phyloP scores from a whole-genome alignment of 2,797 vertebrate genomes.

The Mus caroli region DNA sequence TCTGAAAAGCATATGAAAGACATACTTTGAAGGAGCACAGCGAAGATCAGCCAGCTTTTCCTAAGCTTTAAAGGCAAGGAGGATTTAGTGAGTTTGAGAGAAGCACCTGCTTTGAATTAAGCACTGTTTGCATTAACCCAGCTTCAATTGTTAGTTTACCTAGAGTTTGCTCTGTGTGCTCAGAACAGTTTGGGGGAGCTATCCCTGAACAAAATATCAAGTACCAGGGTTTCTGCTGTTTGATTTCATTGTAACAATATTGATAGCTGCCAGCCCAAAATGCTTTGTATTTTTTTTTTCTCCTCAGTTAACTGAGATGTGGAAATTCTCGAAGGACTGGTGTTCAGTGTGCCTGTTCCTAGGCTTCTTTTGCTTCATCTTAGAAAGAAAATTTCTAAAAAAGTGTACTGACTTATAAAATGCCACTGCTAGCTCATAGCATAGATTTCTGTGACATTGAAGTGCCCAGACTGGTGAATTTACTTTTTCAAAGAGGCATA shows the following conservation, averaged over 20 bases:
- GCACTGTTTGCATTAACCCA: conserved; percentile 16
- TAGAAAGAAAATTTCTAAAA: not conserved
- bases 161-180: conserved; percentile 31
- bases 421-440: not conserved
- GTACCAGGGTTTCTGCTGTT: not conserved
- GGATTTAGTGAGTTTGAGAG: not conserved
- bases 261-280: not conserved
- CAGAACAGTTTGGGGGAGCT: conserved; percentile 57
- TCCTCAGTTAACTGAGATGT: conserved; percentile 21
- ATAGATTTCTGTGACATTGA: not conserved
- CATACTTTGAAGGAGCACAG: not conserved
- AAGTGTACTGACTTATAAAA: not conserved
- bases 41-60: conserved; percentile 46
- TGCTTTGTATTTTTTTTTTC: not conserved
- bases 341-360: conserved; percentile 1
- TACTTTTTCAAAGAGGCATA: not conserved
- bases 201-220: conserved; percentile 57
- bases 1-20: conserved; percentile 40
- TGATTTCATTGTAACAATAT: not conserved
- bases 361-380: conserved; percentile 17
- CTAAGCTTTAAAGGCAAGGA: conserved; percentile 28
- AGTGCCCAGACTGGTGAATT: conserved; percentile 17
- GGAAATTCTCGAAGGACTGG: conserved; percentile 4
- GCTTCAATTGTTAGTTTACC: not conserved
- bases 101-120: conserved; percentile 62